Evolutionary conservation across 2,797 vertebrate genomes (phyloP).

Genomic region (Glossophaga mutica): DNA sequence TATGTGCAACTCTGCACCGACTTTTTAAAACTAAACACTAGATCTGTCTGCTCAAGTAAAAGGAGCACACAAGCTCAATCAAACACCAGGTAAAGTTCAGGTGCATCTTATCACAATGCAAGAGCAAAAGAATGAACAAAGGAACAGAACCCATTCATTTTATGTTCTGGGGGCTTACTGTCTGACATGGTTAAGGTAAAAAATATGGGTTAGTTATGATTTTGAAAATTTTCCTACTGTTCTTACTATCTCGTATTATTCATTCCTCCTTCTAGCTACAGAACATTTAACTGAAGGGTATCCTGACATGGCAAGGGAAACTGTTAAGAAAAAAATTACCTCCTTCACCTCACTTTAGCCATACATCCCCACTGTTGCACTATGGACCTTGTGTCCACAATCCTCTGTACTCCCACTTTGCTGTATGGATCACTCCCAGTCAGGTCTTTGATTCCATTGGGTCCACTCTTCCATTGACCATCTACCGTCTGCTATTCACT

Average conservation of each 20-base stretch:
- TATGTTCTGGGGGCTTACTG: background rate
- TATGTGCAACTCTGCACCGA: background rate
- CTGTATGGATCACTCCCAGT: background rate
- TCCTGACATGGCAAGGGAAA: background rate
- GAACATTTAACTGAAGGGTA: background rate
- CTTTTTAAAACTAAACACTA: background rate
- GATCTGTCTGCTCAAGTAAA: constrained; percentile 11
- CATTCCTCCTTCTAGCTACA: background rate
- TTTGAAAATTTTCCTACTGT: background rate
- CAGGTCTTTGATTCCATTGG: background rate
- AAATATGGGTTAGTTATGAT: background rate
- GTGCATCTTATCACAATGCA: background rate
- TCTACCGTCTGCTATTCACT: background rate
- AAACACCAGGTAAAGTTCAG: background rate
- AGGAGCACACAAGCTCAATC: background rate
- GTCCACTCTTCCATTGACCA: background rate
- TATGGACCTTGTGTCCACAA: background rate
- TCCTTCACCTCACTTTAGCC: background rate
- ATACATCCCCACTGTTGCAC: background rate
- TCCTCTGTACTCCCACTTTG: background rate
- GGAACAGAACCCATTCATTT: background rate
- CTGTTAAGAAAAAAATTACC: background rate
- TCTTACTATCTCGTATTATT: background rate
- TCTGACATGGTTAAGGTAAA: background rate
- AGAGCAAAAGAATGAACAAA: background rate